Base-by-base conservation (phyloP, 2,888 invertebrate species). In the Cataglyphis cursor region DNA sequence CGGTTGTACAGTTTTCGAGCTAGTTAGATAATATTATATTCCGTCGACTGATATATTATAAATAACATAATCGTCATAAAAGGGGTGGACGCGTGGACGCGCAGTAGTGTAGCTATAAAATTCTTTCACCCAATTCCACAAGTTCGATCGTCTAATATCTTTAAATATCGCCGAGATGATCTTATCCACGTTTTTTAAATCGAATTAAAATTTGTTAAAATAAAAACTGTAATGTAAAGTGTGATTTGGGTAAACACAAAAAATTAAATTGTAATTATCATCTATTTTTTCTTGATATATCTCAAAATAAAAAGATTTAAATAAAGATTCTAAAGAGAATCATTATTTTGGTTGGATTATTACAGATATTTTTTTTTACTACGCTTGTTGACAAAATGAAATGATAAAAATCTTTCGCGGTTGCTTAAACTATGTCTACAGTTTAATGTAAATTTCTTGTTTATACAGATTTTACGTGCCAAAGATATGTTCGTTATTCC, bases 1-100 rank as follows among this genome's bases (percentile, higher is more conserved):
- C 59, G 38, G 64, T 51, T 81, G 70, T 84, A 74, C 24, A 88
- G 82, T 90, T 89, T 89, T 87, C 83, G 73, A 87, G 75, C 86
- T 87, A 85, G 75, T 88, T 87, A 87, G 88, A 89, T 90, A 89
- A 82, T 62, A n/a, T 51, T 51, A 31, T 44, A 28, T 31, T 24
- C 68, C 80, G 81, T 80, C 64, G 18, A 12, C 15, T 44, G 38
- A 21, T 31, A 15, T 57, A 51, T 81, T 70, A 72, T 81, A 85
- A 89, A 85, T 84, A 89, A 83, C 72, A 72, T 66, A 68, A 83
- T 61, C 51, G 78, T 21, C 51, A 38, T 48, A 51, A 48, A 80
- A 61, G 28, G 35, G 10, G 21, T 8, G n/a, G 28, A 28, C 24
- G 66, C 15, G 48, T n/a, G 35, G 18, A 80, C 35, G 18, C 48